phyloP scores from a whole-genome alignment of 2,113 vertebrate species.

The Sinocyclocheilus rhinocerous region DNA sequence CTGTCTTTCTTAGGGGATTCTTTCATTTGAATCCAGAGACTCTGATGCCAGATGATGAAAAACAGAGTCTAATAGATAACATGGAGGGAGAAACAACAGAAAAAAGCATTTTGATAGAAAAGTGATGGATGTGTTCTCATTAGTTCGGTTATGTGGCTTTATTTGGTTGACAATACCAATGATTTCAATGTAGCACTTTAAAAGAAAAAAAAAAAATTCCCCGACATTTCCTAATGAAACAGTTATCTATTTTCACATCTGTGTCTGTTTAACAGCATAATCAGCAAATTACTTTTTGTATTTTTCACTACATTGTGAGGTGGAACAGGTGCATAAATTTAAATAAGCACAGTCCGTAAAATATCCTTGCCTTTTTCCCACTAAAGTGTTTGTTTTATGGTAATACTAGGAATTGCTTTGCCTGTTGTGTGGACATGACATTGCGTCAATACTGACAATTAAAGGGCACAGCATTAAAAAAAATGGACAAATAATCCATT shows the following conservation, averaged over 20 bases:
- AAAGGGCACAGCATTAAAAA: background rate
- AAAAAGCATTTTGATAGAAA: slow-evolving; percentile 55
- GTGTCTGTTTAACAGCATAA: background rate
- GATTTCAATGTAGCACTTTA: slow-evolving; percentile 53
- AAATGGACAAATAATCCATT: background rate
- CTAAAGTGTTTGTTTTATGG: background rate
- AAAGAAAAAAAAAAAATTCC: background rate
- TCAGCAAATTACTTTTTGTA: background rate
- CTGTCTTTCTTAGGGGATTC: slow-evolving; percentile 63
- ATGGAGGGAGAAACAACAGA: slow-evolving; percentile 64
- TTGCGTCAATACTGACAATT: background rate
- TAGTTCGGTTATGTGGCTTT: slow-evolving; percentile 32
- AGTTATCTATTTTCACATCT: slow-evolving; percentile 26
- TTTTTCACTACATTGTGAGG: background rate
- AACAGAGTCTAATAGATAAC: slow-evolving; percentile 72
- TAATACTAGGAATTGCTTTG: background rate
- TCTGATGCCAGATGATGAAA: slow-evolving; percentile 74
- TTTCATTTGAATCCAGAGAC: slow-evolving; percentile 69
- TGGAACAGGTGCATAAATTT: background rate
- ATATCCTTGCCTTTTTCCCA: background rate
- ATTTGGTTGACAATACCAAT: slow-evolving; percentile 20
- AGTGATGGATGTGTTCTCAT: slow-evolving; percentile 6
- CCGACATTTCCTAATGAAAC: background rate
- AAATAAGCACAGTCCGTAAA: slow-evolving; percentile 10
- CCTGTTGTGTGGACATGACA: background rate